Percentiles rank a stretch among this genome's conserved stretches.
These are phyloP conservation scores for Caenorhabditis sulstoni DNA, from an alignment of 2,888 invertebrate genomes.

Conservation along the genomic window DNA sequence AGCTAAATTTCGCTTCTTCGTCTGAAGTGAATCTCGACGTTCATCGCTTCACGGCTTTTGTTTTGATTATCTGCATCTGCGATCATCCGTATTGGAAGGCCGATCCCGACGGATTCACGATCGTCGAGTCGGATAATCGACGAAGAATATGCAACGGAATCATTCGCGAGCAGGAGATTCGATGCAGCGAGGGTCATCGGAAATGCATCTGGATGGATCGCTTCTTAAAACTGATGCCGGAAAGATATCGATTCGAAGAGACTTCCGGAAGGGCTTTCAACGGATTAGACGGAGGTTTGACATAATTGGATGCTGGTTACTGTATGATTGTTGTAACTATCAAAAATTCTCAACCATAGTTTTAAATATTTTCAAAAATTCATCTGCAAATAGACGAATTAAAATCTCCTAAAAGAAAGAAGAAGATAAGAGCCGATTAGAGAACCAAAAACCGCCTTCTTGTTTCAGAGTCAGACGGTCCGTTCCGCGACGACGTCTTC, in stretches of 20 bases:
- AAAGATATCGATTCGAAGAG: conserved; percentile 12
- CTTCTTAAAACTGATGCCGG: conserved; percentile 20
- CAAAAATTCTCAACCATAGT: too few species aligned
- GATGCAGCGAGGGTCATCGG: conserved; percentile 26
- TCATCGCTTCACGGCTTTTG: not conserved
- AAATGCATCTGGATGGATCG: conserved; percentile 44
- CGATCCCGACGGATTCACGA: not conserved
- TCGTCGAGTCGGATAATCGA: conserved; percentile 5
- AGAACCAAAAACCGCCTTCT: too few species aligned
- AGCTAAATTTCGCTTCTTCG: too few species aligned
- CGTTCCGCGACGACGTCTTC: conserved; percentile 55
- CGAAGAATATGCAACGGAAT: not conserved
- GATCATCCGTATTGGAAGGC: not conserved
- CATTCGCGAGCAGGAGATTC: conserved; percentile 8
- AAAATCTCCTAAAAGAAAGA: too few species aligned
- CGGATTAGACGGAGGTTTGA: not conserved
- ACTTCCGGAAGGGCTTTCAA: not conserved
- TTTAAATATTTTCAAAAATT: too few species aligned
- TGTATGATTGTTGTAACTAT: too few species aligned
- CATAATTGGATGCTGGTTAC: too few species aligned
- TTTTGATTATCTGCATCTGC: conserved; percentile 13
- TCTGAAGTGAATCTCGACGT: too few species aligned
- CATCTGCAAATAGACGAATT: too few species aligned
- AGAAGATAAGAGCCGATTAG: too few species aligned
- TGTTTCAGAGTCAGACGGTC: conserved; percentile 23